Evolutionary conservation across 2,797 vertebrate genomes (phyloP).

Genomic region (Pseudochaenichthys georgianus): DNA sequence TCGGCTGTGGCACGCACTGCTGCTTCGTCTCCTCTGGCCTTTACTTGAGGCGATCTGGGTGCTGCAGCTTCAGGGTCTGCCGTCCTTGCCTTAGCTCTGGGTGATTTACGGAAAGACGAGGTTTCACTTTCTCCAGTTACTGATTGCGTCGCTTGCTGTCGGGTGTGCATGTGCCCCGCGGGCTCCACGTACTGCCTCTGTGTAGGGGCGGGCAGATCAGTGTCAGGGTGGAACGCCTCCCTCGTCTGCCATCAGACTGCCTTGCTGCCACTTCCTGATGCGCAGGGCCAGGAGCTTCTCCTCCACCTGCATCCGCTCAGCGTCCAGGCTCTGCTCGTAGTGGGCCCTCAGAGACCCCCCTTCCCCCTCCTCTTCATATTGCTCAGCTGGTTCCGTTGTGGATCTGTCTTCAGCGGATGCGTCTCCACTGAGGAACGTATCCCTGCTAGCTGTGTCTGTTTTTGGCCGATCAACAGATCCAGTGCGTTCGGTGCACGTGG

Average conservation of each 20-base stretch:
- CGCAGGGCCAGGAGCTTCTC: slow-evolving; percentile 76
- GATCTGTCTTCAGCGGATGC: slow-evolving; percentile 27
- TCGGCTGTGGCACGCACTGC: slow-evolving; percentile 21
- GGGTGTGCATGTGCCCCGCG: slow-evolving; percentile 30
- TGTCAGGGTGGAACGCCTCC: slow-evolving; percentile 63
- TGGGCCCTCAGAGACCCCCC: slow-evolving; percentile 68
- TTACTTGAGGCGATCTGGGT: slow-evolving; percentile 29
- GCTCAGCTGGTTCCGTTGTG: slow-evolving; percentile 22
- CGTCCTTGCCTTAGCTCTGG: slow-evolving; percentile 25
- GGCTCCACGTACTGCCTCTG: slow-evolving; percentile 52
- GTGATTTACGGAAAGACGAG: slow-evolving; percentile 50
- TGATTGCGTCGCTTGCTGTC: slow-evolving; percentile 38
- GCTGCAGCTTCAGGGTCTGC: slow-evolving; percentile 13
- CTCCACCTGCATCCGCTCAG: slow-evolving; percentile 74
- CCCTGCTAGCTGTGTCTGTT: slow-evolving; percentile 45
- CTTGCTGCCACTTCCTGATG: slow-evolving; percentile 80
- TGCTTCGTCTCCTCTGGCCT: slow-evolving; percentile 24
- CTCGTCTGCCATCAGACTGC: slow-evolving; percentile 65
- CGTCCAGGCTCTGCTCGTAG: slow-evolving; percentile 77
- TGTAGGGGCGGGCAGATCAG: slow-evolving; percentile 34
- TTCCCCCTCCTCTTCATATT: slow-evolving; percentile 31
- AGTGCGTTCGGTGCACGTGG: slow-evolving; percentile 35
- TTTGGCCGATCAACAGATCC: slow-evolving; percentile 43
- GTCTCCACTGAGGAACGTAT: slow-evolving; percentile 55
- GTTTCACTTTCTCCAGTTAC: slow-evolving; percentile 35